These are phyloP conservation scores for Zophobas atratus DNA, from an alignment of 1,140 invertebrate genomes.

Conservation along the genomic window DNA sequence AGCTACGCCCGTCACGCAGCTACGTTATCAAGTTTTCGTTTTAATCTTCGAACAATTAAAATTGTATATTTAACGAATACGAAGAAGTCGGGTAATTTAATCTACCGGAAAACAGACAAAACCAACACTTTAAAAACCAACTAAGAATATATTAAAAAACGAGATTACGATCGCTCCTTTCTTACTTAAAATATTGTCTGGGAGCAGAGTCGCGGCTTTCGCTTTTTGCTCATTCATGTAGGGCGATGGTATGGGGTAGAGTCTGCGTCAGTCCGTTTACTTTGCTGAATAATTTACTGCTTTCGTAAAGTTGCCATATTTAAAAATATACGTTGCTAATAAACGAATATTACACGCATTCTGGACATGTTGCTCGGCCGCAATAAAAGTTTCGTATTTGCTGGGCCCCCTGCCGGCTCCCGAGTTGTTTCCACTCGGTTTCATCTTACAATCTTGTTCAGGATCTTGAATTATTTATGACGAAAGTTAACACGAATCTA, in stretches of 20 bases:
- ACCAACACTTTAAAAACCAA: too few species aligned
- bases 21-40: too few species aligned
- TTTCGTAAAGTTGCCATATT: slow-evolving; percentile 35
- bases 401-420: slow-evolving; percentile 23
- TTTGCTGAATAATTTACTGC: slow-evolving; percentile 44
- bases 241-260: background rate
- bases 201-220: slow-evolving; percentile 4
- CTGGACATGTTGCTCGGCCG: slow-evolving; percentile 43
- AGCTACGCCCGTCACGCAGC: too few species aligned
- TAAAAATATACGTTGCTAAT: slow-evolving; percentile 48
- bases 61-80: too few species aligned
- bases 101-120: too few species aligned
- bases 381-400: slow-evolving; percentile 52
- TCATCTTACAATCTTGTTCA: slow-evolving; percentile 51
- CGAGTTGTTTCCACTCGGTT: slow-evolving; percentile 44
- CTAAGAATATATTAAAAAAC: too few species aligned
- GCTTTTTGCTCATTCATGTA: background rate
- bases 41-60: too few species aligned
- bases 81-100: too few species aligned
- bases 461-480: slow-evolving; percentile 50
- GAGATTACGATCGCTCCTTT: too few species aligned
- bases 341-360: slow-evolving; percentile 49
- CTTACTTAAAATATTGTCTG: too few species aligned
- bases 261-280: slow-evolving; percentile 15
- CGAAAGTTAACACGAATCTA: slow-evolving; percentile 34